phyloP scores from a whole-genome alignment of 2,113 vertebrate species.

The Odontesthes bonariensis region DNA sequence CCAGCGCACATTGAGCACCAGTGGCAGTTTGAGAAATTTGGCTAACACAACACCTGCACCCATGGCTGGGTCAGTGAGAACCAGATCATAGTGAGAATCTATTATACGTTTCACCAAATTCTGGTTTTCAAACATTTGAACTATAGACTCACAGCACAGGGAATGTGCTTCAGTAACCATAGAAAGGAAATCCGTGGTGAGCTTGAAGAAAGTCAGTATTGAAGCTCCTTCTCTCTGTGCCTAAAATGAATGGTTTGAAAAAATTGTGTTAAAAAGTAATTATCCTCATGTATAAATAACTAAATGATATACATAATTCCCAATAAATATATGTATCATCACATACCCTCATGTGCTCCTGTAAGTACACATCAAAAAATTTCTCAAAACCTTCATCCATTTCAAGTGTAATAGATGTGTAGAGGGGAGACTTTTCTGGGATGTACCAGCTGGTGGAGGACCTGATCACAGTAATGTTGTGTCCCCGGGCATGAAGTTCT shows the following conservation, averaged over 20 bases:
- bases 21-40: slow-evolving; percentile 77
- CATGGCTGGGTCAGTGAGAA: slow-evolving; percentile 78
- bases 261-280: background rate
- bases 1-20: slow-evolving; percentile 82
- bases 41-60: slow-evolving; percentile 70
- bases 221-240: slow-evolving; percentile 27
- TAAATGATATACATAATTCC: background rate
- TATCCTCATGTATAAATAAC: no score
- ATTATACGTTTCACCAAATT: slow-evolving; percentile 40
- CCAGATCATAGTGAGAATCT: slow-evolving; percentile 74
- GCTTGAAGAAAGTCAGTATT: slow-evolving; percentile 55
- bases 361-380: slow-evolving; percentile 67
- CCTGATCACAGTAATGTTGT: slow-evolving; percentile 80
- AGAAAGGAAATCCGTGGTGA: slow-evolving; percentile 24
- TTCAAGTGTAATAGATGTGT: slow-evolving; percentile 41
- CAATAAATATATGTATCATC: background rate
- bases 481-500: slow-evolving; percentile 75
- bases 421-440: slow-evolving; percentile 66
- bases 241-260: slow-evolving; percentile 31
- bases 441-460: slow-evolving; percentile 74
- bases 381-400: background rate
- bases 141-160: slow-evolving; percentile 25
- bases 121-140: slow-evolving; percentile 51
- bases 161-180: slow-evolving; percentile 27
- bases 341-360: slow-evolving; percentile 44